Evolutionary conservation across 2,888 invertebrate species (phyloP), one percentile per base, ranked within the genome.

Genomic region (Drosophila picticornis): DNA sequence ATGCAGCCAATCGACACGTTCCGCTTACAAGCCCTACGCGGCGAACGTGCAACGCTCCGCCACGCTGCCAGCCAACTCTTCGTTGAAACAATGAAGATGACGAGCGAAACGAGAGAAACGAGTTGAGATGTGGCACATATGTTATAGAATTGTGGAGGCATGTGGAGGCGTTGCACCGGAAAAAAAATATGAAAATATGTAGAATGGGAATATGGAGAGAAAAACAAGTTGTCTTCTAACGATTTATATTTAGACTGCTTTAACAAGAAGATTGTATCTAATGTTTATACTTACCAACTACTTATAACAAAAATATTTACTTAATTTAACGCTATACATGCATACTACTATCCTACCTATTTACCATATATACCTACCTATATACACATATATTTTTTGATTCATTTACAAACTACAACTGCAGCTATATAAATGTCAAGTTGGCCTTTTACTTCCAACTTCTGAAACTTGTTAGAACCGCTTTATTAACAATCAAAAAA

Each of bases 11-110:
- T 93, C 93, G 87, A 93, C 93, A 72, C 93, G 93, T 79, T 93
- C 93, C 88, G 93, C 92, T 90, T 93, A 92, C 84, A 93, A 93
- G 90, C 93, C 93, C 82, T 93, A 91, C 80, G 92, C 93, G 84
- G 93, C 92, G 63, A 93, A 93, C 95, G 95, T 93, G 88, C 97
- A 97, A 94, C 96, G 97, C 94, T 97, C 97, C 92, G 97, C 97
- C 81, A 97, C 97, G 88, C 95, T 97, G 93, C 97, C 97, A 91
- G 96, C 97, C 91, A 97, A 97, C 94, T 96, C 96, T 88, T 96
- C 97, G 85, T 94, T 97, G 83, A 93, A 93, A 86, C 92, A 93
- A 91, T 92, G 65, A 77, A 75, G 74, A 58, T 10, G 59, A 27
- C 43, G 38, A 11, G 51, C 31, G 32, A 5, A 29, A 51, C 62